A percentile compares a stretch with the other conserved stretches of the same genome.
phyloP scores from a whole-genome alignment of 2,113 vertebrate species.

The Antechinus flavipes region DNA sequence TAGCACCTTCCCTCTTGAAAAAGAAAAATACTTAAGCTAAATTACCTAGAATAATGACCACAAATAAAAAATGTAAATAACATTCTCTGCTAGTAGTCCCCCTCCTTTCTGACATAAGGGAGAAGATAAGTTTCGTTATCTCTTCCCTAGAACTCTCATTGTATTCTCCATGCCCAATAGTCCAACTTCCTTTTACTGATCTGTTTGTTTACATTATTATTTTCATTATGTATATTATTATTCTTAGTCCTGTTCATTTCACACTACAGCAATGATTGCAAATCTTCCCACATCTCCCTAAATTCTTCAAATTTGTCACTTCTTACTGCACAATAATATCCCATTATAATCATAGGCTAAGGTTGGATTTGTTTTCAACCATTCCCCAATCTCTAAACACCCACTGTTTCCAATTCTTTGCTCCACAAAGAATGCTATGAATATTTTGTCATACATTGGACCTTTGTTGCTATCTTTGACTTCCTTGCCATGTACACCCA shows the following conservation, averaged over 20 bases:
- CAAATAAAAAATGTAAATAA: not conserved
- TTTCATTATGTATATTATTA: not conserved
- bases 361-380: not conserved
- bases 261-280: not conserved
- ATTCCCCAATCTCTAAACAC: not conserved
- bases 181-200: not conserved
- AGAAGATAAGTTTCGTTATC: not conserved
- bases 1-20: not conserved
- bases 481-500: not conserved
- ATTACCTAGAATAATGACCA: not conserved
- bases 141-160: not conserved
- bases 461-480: not conserved
- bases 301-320: not conserved
- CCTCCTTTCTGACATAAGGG: not conserved
- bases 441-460: not conserved
- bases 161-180: not conserved
- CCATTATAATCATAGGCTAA: not conserved
- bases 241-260: not conserved
- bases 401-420: not conserved
- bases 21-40: not conserved
- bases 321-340: not conserved
- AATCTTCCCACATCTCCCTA: not conserved
- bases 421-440: not conserved
- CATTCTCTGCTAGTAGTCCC: not conserved
- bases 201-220: not conserved